Evolutionary conservation across 1,140 invertebrate species (phyloP).

Genomic region (Temnothorax curvispinosus): DNA sequence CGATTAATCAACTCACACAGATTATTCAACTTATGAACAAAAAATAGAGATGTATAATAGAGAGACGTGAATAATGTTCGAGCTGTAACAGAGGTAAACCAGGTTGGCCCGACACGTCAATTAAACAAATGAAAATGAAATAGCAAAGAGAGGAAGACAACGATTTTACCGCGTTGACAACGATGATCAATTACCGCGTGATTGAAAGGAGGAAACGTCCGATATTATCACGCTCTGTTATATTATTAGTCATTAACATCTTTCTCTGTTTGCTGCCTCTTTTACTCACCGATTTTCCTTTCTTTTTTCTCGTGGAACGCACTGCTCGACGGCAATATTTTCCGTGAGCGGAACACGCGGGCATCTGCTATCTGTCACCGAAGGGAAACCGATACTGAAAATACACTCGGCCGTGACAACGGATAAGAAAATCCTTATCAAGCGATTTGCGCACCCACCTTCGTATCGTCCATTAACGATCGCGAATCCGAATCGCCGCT

Average conservation of each 20-base stretch:
- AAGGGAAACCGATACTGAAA: constrained; percentile 10
- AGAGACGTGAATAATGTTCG: neutral
- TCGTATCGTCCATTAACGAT: constrained; percentile 45
- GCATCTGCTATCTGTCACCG: neutral
- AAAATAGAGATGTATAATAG: neutral
- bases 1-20: neutral
- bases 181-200: neutral
- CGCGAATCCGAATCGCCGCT: neutral
- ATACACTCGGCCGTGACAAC: constrained; percentile 32
- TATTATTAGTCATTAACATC: neutral
- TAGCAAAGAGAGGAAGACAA: neutral
- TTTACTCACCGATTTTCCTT: neutral
- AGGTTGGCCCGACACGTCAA: neutral
- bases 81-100: neutral
- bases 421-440: constrained; percentile 67
- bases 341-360: neutral
- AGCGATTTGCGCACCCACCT: constrained; percentile 11
- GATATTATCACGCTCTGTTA: neutral
- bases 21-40: neutral
- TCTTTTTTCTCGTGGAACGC: too few species aligned
- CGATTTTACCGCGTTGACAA: neutral
- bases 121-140: neutral
- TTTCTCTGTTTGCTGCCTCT: neutral
- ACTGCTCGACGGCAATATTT: neutral
- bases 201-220: neutral